These are phyloP conservation scores for Priocnemis perturbator DNA, from an alignment of 2,888 invertebrate genomes.

Conservation along the genomic window DNA sequence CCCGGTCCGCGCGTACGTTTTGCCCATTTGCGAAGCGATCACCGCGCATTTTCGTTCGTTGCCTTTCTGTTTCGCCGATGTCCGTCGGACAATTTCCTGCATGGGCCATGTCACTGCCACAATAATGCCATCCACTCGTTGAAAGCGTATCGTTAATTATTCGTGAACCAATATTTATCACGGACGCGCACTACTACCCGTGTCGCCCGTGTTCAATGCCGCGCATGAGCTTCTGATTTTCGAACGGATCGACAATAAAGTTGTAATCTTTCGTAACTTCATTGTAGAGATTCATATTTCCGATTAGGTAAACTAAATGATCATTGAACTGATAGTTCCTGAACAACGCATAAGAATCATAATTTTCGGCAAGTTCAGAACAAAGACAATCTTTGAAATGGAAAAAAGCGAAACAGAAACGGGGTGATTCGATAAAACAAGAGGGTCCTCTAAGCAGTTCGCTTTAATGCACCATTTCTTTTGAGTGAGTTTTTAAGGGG, in stretches of 20 bases:
- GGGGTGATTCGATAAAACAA: not conserved
- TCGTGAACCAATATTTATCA: conserved; percentile 54
- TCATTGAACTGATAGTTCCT: too few relatives aligned
- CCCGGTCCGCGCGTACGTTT: not conserved
- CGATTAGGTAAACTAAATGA: too few relatives aligned
- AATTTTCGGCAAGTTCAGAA: not conserved
- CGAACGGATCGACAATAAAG: too few relatives aligned
- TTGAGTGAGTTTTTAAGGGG: conserved; percentile 34
- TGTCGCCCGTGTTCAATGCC: not conserved
- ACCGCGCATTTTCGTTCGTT: conserved; percentile 27
- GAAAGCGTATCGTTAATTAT: conserved; percentile 42
- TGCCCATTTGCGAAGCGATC: conserved; percentile 22
- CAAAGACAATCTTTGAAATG: not conserved
- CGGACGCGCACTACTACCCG: conserved; percentile 8
- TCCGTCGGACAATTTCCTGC: conserved; percentile 25
- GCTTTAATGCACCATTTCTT: conserved; percentile 30
- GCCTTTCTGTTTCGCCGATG: conserved; percentile 5
- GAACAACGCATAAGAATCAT: too few relatives aligned
- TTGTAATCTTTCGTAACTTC: not conserved
- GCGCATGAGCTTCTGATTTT: too few relatives aligned
- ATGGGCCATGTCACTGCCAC: conserved; percentile 7
- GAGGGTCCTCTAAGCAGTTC: too few relatives aligned
- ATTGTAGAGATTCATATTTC: not conserved
- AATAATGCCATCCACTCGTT: conserved; percentile 7
- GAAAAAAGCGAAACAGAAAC: not conserved